Percentiles rank a stretch among this genome's conserved stretches.
Conservation (phyloP, 2,888 invertebrate genomes). For the Dione juno region DNA sequence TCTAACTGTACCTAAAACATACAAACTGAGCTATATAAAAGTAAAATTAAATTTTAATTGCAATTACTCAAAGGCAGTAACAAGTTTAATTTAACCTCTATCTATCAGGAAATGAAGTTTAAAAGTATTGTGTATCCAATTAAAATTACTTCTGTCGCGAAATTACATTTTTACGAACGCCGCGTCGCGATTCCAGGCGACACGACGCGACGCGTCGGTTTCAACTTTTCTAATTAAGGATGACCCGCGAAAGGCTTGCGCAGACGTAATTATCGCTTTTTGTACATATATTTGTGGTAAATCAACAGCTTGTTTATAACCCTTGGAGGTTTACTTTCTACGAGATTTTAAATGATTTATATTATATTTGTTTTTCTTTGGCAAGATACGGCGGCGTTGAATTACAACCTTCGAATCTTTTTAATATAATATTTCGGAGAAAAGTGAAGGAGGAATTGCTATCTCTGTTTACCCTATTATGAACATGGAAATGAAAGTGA, state of each 20-base stretch:
- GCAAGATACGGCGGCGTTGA: too few species aligned
- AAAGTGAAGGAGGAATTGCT: too few species aligned
- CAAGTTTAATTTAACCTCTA: constrained; percentile 29
- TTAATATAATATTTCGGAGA: too few species aligned
- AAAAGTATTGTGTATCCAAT: constrained; percentile 64
- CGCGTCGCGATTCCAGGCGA: constrained; percentile 39
- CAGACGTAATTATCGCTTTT: constrained; percentile 31
- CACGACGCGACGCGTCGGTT: constrained; percentile 31
- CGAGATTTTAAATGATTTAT: background rate
- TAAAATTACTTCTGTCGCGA: constrained; percentile 58
- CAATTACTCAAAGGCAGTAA: constrained; percentile 23
- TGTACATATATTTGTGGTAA: constrained; percentile 1
- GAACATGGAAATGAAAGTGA: too few species aligned
- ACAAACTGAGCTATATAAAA: background rate
- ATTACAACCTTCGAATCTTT: too few species aligned
- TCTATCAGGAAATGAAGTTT: constrained; percentile 37
- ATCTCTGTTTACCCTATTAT: too few species aligned
- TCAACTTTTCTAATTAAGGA: constrained; percentile 70
- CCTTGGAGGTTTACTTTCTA: background rate
- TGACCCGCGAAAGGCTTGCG: constrained; percentile 37
- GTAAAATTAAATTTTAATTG: constrained; percentile 23
- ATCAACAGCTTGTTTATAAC: constrained; percentile 12
- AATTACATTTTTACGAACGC: constrained; percentile 59
- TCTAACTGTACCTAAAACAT: background rate
- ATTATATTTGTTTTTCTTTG: too few species aligned